Percentiles rank a stretch among this genome's conserved stretches.
These are phyloP conservation scores for Chaetops frenatus DNA, from an alignment of 2,113 vertebrate genomes.

Conservation along the genomic window DNA sequence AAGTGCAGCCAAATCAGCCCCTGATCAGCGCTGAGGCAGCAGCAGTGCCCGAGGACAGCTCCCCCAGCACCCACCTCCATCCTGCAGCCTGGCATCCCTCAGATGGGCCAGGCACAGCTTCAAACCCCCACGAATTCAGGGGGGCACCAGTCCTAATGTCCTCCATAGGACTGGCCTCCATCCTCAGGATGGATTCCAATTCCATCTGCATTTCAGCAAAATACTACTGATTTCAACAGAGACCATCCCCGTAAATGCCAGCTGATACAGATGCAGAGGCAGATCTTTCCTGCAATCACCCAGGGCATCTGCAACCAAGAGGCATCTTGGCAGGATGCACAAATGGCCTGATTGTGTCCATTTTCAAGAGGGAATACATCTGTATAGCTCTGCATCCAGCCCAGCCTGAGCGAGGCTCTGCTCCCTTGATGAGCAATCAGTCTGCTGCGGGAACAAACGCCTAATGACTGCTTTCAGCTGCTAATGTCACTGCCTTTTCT, in stretches of 20 bases:
- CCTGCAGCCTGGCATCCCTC: background rate
- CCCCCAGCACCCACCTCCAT: background rate
- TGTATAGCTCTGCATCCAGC: background rate
- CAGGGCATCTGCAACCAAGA: slow-evolving; percentile 19
- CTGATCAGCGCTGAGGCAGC: background rate
- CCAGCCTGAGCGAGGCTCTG: background rate
- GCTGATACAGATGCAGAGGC: background rate
- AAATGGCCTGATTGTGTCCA: slow-evolving; percentile 52
- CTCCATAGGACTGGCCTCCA: background rate
- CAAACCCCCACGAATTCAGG: background rate
- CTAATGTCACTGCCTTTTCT: slow-evolving; percentile 61
- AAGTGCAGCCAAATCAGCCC: background rate
- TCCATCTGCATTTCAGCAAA: background rate
- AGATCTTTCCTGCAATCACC: slow-evolving; percentile 24
- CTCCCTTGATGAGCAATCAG: slow-evolving; percentile 49
- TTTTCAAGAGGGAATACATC: slow-evolving; percentile 26
- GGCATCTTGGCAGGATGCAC: slow-evolving; percentile 27
- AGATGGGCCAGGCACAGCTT: background rate
- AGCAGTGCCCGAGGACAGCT: background rate
- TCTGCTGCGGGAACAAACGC: slow-evolving; percentile 22
- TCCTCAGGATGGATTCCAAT: background rate
- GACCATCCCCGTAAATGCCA: background rate
- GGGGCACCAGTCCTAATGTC: background rate
- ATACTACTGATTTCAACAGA: background rate
- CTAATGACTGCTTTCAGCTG: slow-evolving; percentile 52